These are phyloP conservation scores for Rhaphigaster nebulosa DNA, from an alignment of 2,888 invertebrate species.

Conservation along the genomic window DNA sequence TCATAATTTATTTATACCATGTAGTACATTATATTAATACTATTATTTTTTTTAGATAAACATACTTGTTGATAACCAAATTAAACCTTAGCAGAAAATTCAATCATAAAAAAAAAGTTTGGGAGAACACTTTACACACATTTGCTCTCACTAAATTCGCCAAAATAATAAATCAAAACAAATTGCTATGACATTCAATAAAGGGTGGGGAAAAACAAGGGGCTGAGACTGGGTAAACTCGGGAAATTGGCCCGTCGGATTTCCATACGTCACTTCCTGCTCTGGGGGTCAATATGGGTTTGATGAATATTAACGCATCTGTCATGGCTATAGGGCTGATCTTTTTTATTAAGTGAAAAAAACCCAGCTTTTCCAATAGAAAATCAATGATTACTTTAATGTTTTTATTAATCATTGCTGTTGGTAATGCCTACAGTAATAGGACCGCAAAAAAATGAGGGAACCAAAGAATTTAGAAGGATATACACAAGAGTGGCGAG, in stretches of 20 bases:
- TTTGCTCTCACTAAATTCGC: background rate
- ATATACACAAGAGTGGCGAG: too few species aligned
- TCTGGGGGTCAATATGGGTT: background rate
- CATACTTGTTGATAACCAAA: too few species aligned
- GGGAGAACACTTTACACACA: background rate
- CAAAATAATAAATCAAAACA: constrained; percentile 32
- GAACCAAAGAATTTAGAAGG: too few species aligned
- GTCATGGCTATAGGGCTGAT: background rate
- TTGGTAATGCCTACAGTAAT: too few species aligned
- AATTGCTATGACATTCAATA: constrained; percentile 8
- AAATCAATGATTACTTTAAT: background rate
- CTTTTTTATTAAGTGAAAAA: background rate
- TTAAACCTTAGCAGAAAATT: too few species aligned
- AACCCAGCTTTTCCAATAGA: background rate
- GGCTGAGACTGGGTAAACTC: constrained; percentile 7
- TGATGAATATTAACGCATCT: constrained; percentile 16
- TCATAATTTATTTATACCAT: too few species aligned
- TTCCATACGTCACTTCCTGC: background rate
- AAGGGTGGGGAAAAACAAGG: constrained; percentile 11
- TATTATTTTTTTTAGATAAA: too few species aligned
- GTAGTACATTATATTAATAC: too few species aligned
- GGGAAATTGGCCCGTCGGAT: constrained; percentile 15
- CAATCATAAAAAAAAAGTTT: too few species aligned
- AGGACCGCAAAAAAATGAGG: too few species aligned
- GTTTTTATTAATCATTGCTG: too few species aligned